Evolutionary conservation across 1,140 invertebrate species (phyloP), one percentile per base, ranked within the genome.

Genomic region (Lucilia sericata): DNA sequence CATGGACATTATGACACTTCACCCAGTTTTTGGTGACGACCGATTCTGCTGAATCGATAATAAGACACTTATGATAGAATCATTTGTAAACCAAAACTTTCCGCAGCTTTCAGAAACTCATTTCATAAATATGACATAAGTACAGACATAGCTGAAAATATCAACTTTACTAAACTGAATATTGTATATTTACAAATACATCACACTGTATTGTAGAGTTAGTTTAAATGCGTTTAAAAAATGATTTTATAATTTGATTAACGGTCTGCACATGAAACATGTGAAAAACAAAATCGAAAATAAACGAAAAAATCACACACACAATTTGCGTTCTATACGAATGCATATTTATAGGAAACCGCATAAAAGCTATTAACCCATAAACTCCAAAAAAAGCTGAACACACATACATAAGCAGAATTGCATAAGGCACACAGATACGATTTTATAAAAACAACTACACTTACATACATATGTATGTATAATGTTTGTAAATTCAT

Each of bases 231-330:
- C 42, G 42, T 42, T 42, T 42, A 42, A 42, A 49, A 80, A 49
- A 49, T 42, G 76, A 80, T 80, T 80, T 80, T 21, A 25, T 80
- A 80, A 49, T 80, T 80, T 80, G 76, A 80, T 80, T 80, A 80
- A 80, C 76, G 76, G 42, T 80, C 76, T 80, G 13, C 5, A 51
- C 42, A 49, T 47, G n/a, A 80, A 51, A 4, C 9, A 19, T 17
- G 10, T 3, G n/a, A 49, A 80, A 80, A 47, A 19, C 65, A 70
- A 70, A 70, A 70, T 55, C 12, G 12, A 70, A 70, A 21, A 70
- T 70, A 70, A 70, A 60, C 14, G n/a, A 19, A 70, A 70, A 21
- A 12, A 17, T n/a, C 13, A 78, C 34, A 36, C 4, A 17, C 30
- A 75, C 34, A 42, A 36, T 80, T 47, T 70, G 13, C 4, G 76